These are phyloP conservation scores for Meganola albula DNA, from an alignment of 2,888 invertebrate genomes.

Conservation along the genomic window DNA sequence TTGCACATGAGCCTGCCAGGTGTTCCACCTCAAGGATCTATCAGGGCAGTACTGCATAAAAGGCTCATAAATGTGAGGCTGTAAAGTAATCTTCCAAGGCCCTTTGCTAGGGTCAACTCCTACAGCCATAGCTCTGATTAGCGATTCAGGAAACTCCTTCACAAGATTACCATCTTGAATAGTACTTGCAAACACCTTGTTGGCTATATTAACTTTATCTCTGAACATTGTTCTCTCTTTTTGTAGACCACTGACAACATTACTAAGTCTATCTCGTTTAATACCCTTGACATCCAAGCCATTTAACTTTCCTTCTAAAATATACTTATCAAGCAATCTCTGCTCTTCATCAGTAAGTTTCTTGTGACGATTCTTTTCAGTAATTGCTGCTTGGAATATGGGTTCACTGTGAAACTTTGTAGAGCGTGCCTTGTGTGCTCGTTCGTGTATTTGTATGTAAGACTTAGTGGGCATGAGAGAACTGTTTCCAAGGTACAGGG, in stretches of 20 bases:
- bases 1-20: conserved; percentile 88
- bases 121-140: conserved; percentile 81
- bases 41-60: conserved; percentile 93
- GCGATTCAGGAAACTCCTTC: conserved; percentile 84
- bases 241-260: conserved; percentile 70
- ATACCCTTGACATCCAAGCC: conserved; percentile 83
- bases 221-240: conserved; percentile 80
- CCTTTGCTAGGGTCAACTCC: conserved; percentile 82
- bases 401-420: conserved; percentile 84
- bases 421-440: conserved; percentile 85
- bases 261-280: conserved; percentile 60
- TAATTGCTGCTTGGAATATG: conserved; percentile 83
- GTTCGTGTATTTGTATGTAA: conserved; percentile 87
- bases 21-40: conserved; percentile 85
- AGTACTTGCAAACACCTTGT: conserved; percentile 81
- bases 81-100: conserved; percentile 90
- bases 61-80: conserved; percentile 82
- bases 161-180: conserved; percentile 82
- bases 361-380: conserved; percentile 66
- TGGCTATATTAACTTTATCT: conserved; percentile 81
- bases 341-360: conserved; percentile 79
- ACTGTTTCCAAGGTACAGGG: conserved; percentile 87
- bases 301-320: conserved; percentile 89
- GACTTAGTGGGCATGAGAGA: conserved; percentile 87
- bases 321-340: conserved; percentile 85